phyloP scores from a whole-genome alignment of 2,888 invertebrate genomes.

The Stenurella melanura region DNA sequence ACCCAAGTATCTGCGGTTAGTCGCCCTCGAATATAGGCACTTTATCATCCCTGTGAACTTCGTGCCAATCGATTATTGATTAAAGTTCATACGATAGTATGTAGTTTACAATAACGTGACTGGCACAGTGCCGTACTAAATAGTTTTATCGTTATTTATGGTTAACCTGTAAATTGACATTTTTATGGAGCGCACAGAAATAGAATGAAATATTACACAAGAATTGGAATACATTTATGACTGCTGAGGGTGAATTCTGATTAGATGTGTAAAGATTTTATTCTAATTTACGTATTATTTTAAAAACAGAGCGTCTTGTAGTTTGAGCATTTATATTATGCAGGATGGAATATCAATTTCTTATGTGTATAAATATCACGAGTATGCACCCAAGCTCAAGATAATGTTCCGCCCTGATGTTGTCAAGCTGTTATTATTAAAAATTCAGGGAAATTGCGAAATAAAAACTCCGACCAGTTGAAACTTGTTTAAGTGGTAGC shows the following conservation, averaged over 20 bases:
- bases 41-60: constrained; percentile 15
- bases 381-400: no score
- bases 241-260: neutral
- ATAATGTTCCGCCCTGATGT: no score
- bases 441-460: no score
- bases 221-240: no score
- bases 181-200: neutral
- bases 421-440: no score
- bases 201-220: neutral
- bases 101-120: constrained; percentile 23
- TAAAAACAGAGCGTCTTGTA: neutral
- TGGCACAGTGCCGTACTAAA: neutral
- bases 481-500: no score
- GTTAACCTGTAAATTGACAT: neutral
- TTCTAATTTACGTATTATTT: no score
- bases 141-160: neutral
- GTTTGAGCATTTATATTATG: no score
- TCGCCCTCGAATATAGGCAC: constrained; percentile 2
- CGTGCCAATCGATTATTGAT: constrained; percentile 31
- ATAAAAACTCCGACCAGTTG: no score
- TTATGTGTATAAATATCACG: no score
- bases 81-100: constrained; percentile 12
- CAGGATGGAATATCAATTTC: no score
- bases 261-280: neutral
- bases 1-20: neutral